Percentiles rank a stretch among this genome's conserved stretches.
Conservation (phyloP, 1,140 invertebrate genomes). For the Magallana angulata region DNA sequence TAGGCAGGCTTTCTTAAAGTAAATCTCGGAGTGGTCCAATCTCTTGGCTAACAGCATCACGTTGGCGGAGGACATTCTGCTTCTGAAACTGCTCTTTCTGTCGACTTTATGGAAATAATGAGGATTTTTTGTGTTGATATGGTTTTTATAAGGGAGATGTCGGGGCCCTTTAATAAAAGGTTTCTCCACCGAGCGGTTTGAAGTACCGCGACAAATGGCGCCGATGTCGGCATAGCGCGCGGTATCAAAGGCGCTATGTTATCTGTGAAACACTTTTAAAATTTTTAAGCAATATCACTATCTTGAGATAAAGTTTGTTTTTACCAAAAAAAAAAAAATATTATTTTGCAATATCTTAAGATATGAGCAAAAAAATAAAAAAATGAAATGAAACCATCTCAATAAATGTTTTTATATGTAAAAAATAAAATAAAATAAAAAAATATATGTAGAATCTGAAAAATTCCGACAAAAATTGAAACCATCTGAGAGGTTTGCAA, state of each 20-base stretch:
- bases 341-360: too few species aligned
- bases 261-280: not conserved
- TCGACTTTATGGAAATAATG: not conserved
- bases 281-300: too few species aligned
- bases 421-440: too few species aligned
- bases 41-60: not conserved
- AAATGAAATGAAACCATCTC: too few species aligned
- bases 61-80: not conserved
- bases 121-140: not conserved
- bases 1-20: slow-evolving; percentile 56
- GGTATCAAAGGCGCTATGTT: not conserved
- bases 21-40: slow-evolving; percentile 7
- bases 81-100: too few species aligned
- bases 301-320: too few species aligned
- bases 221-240: not conserved
- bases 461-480: too few species aligned
- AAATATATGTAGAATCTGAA: too few species aligned
- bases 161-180: not conserved
- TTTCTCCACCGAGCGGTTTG: not conserved
- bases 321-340: too few species aligned
- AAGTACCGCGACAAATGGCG: not conserved
- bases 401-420: too few species aligned
- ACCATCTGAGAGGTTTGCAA: too few species aligned
- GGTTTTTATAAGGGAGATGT: not conserved
- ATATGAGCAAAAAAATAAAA: too few species aligned